A percentile compares a stretch with the other conserved stretches of the same genome.
Conservation (phyloP, 2,797 vertebrate species). For the Alfaro cultratus region DNA sequence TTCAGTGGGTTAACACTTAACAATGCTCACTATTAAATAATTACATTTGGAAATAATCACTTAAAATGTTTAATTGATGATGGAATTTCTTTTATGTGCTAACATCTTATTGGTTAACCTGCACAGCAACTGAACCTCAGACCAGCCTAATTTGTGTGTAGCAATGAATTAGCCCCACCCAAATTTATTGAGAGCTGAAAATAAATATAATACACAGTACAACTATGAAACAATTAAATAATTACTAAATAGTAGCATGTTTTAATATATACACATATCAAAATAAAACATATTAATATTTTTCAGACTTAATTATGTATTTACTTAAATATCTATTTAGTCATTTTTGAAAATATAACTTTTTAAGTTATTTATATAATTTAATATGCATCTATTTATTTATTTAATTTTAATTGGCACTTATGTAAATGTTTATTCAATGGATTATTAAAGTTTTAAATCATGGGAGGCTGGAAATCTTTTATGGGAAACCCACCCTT, state of each 20-base stretch:
- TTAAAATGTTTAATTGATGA: not conserved
- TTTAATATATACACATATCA: not conserved
- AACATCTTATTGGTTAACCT: conserved; percentile 1
- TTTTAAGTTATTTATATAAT: not conserved
- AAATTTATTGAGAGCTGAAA: not conserved
- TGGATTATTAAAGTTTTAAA: not conserved
- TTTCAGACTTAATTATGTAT: not conserved
- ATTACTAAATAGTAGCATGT: not conserved
- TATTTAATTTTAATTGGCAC: not conserved
- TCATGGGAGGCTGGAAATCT: not conserved
- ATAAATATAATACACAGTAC: not conserved
- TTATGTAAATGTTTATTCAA: not conserved
- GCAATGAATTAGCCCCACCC: not conserved
- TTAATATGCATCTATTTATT: not conserved
- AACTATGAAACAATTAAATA: not conserved
- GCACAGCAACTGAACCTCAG: not conserved
- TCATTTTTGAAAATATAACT: no score
- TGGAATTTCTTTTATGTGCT: not conserved
- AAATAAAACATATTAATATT: not conserved
- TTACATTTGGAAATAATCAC: not conserved
- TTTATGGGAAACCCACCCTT: not conserved
- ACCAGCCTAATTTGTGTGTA: not conserved
- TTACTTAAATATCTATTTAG: not conserved
- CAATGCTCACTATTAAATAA: not conserved
- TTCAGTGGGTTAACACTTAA: not conserved